Percentiles rank a stretch among this genome's conserved stretches.
These are phyloP conservation scores for Noctua janthina DNA, from an alignment of 2,888 invertebrate genomes.

Conservation along the genomic window DNA sequence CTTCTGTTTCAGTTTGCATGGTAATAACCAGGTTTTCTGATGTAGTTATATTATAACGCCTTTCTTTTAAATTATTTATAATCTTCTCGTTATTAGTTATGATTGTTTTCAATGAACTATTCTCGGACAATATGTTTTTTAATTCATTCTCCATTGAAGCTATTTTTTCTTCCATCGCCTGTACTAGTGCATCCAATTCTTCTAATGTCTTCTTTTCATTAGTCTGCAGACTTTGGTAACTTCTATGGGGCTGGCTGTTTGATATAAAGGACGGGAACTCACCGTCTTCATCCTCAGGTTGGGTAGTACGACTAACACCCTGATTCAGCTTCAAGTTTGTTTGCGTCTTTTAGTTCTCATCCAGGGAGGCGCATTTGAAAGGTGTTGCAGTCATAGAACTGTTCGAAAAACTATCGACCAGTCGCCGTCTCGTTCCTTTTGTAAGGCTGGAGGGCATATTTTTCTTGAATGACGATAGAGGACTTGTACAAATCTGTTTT, in stretches of 20 bases:
- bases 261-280: background rate
- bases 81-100: background rate
- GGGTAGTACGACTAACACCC: background rate
- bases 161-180: background rate
- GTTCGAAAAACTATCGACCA: too few relatives aligned
- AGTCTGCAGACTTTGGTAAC: background rate
- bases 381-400: too few relatives aligned
- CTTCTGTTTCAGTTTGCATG: too few relatives aligned
- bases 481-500: too few relatives aligned
- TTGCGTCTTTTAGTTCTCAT: too few relatives aligned
- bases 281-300: background rate
- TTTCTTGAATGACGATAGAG: too few relatives aligned
- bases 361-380: too few relatives aligned
- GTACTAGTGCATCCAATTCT: slow-evolving; percentile 1
- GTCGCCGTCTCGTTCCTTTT: too few relatives aligned
- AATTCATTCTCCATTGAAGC: background rate
- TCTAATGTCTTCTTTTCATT: background rate
- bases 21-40: too few relatives aligned
- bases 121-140: background rate
- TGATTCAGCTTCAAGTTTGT: too few relatives aligned
- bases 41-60: background rate
- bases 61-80: too few relatives aligned
- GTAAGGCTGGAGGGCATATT: too few relatives aligned
- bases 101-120: background rate
- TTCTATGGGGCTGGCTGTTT: background rate